Base-by-base conservation (phyloP, 2,113 vertebrate genomes). In the Lasiurus cinereus region DNA sequence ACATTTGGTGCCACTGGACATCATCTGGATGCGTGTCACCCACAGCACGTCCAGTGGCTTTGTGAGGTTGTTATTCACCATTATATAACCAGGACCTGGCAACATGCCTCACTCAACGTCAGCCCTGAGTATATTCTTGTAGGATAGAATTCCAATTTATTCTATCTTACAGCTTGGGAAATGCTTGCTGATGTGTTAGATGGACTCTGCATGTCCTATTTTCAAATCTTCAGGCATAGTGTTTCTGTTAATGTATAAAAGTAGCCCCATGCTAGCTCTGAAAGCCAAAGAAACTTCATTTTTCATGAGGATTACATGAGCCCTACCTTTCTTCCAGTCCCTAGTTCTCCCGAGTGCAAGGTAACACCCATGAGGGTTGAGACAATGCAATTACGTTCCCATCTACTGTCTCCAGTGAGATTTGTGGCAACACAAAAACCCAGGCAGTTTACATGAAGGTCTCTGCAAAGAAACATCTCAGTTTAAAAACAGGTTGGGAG, bases 71-170 rank as follows among this genome's bases (percentile, higher is more conserved):
- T 59, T 90, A 50, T 50, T 88, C 72, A 77, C 76, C 46, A 39
- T 83, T 77, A 27, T 77, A 11, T 96, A 94, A 92, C 59, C 22
- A 64, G 39, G 62, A n/a, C 80, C 72, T 86, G 59, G 59, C 77
- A 93, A 48, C 95, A 87, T 46, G 46, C 72, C 83, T 90, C 62
- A 56, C 39, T 59, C 59, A 85, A 70, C 93, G 59, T 84, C 46
- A 54, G 33, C n/a, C 33, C 16, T 59, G 29, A 91, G n/a, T 83
- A 87, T 33, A 73, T 78, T 80, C 50, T 89, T 82, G 27, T 84
- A 62, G 64, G 59, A 33, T 73, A 70, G 52, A 91, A 93, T 84
- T 96, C 56, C n/a, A 79, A 4, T 92, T 93, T 90, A 93, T 94
- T 87, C 50, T 89, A 0, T 91, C 76, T 91, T 73, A 50, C 24